These are phyloP conservation scores for Lepidurus couesii DNA, from an alignment of 1,140 invertebrate species.

Conservation along the genomic window DNA sequence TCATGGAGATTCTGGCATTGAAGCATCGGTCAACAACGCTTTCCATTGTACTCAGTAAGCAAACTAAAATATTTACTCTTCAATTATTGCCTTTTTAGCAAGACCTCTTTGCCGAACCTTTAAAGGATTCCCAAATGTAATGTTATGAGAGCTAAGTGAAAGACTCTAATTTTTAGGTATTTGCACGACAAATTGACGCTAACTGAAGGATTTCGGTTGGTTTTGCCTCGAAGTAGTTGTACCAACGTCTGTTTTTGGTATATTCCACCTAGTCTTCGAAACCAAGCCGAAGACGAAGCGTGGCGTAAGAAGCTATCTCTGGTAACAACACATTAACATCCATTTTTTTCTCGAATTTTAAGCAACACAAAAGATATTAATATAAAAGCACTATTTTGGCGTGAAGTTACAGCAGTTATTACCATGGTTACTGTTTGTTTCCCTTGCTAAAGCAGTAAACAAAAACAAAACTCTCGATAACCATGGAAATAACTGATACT, in stretches of 20 bases:
- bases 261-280: constrained; percentile 67
- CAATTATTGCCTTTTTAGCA: constrained; percentile 1
- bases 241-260: constrained; percentile 88
- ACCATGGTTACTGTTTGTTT: background rate
- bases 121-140: background rate
- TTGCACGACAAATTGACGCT: constrained; percentile 44
- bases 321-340: constrained; percentile 43
- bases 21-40: constrained; percentile 55
- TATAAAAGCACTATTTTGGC: no score
- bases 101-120: background rate
- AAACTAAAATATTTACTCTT: background rate
- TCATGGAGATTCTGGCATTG: constrained; percentile 57
- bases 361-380: background rate
- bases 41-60: constrained; percentile 53
- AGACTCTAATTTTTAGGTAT: constrained; percentile 42
- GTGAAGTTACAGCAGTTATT: background rate
- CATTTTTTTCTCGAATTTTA: constrained; percentile 4
- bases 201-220: constrained; percentile 55
- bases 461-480: no score
- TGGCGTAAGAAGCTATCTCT: constrained; percentile 63
- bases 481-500: no score
- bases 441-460: no score
- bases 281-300: constrained; percentile 52
- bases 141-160: background rate
- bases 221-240: constrained; percentile 58